These are phyloP conservation scores for Chrysomela aeneicollis DNA, from an alignment of 2,888 invertebrate species.

Conservation along the genomic window DNA sequence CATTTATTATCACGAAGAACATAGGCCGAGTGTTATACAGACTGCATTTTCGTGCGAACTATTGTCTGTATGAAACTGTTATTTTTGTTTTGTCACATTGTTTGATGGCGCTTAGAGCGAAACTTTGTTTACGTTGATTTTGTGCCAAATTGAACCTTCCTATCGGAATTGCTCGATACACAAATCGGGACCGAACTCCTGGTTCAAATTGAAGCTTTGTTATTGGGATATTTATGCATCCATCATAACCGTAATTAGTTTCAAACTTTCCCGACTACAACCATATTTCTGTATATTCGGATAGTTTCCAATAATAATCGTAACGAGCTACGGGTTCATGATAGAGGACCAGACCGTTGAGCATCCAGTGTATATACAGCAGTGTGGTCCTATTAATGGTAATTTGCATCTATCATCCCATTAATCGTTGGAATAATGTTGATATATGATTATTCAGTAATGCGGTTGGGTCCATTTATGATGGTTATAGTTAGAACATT, in stretches of 20 bases:
- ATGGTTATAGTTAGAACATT: not conserved
- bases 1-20: no score
- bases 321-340: not conserved
- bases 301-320: not conserved
- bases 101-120: no score
- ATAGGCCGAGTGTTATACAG: no score
- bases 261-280: conserved; percentile 38
- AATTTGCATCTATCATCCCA: conserved; percentile 1
- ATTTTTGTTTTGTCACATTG: no score
- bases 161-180: no score
- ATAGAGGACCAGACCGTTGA: not conserved
- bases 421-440: not conserved
- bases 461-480: not conserved
- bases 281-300: not conserved
- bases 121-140: no score
- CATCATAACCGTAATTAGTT: conserved; percentile 52
- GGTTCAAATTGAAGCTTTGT: no score
- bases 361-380: not conserved
- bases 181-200: no score
- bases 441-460: not conserved
- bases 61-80: no score
- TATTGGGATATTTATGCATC: conserved; percentile 37
- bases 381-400: not conserved
- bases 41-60: no score
- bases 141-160: no score